A percentile compares a stretch with the other conserved stretches of the same genome.
Evolutionary conservation across 92 coral and sea anemone genomes (phyloP).

Genomic region (Paramuricea clavata): DNA sequence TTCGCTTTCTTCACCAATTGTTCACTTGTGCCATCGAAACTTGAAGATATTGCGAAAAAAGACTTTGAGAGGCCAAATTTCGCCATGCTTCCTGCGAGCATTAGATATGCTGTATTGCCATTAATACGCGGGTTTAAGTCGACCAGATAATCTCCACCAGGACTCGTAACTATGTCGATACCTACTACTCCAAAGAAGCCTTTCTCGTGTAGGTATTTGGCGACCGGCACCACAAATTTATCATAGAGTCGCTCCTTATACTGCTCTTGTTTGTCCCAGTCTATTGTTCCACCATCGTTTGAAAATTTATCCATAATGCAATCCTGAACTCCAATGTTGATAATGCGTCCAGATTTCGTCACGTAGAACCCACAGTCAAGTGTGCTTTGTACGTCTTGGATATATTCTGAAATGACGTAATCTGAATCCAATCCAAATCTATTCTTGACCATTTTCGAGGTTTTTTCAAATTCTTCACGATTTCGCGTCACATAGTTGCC

Average conservation of each 20-base stretch:
- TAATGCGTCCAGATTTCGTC: conserved; percentile 68
- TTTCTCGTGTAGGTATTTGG: conserved; percentile 70
- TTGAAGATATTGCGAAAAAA: neutral
- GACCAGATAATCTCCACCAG: conserved; percentile 71
- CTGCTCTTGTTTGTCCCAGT: conserved; percentile 78
- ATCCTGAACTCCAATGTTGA: conserved; percentile 74
- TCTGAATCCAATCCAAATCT: conserved; percentile 54
- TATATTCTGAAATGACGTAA: conserved; percentile 60
- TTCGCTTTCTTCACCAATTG: conserved; percentile 4
- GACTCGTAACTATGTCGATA: conserved; percentile 72
- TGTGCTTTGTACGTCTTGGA: conserved; percentile 68
- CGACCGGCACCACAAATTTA: conserved; percentile 69
- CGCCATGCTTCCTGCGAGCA: conserved; percentile 80
- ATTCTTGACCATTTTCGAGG: conserved; percentile 43
- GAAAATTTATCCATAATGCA: conserved; percentile 62
- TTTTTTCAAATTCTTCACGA: conserved; percentile 48
- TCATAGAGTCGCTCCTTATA: conserved; percentile 63
- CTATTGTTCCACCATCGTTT: conserved; percentile 73
- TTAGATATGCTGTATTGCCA: conserved; percentile 47
- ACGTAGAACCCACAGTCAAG: conserved; percentile 78
- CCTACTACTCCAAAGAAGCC: conserved; percentile 82
- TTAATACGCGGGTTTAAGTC: conserved; percentile 78
- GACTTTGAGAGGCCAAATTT: conserved; percentile 46
- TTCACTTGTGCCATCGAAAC: neutral
- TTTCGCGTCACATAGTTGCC: conserved; percentile 66